Evolutionary conservation across 2,888 invertebrate genomes (phyloP).

Genomic region (Agelastica alni): DNA sequence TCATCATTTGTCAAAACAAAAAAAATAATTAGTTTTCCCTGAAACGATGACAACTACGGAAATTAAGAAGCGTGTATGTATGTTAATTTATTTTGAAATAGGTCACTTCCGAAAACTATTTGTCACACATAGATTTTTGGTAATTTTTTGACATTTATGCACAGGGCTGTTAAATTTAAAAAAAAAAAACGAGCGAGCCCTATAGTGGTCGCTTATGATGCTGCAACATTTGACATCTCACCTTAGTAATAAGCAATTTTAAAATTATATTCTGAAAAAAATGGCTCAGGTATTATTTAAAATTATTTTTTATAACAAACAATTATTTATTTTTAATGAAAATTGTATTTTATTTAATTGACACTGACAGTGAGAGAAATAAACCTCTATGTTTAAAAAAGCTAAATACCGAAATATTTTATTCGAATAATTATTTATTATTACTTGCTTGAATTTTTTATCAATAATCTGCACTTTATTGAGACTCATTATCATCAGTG

Average conservation of each 20-base stretch:
- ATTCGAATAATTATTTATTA: too few relatives aligned
- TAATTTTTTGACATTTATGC: background rate
- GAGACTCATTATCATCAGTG: background rate
- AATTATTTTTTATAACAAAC: background rate
- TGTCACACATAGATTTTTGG: background rate
- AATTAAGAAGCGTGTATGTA: constrained; percentile 15
- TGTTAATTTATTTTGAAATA: constrained; percentile 6
- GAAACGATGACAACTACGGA: constrained; percentile 25
- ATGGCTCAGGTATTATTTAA: too few relatives aligned
- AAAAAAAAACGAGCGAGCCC: background rate
- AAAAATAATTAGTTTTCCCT: constrained; percentile 19
- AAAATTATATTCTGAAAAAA: too few relatives aligned
- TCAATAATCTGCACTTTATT: background rate
- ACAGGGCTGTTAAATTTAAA: background rate
- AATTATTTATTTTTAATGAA: too few relatives aligned
- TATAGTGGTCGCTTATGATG: too few relatives aligned
- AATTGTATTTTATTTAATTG: too few relatives aligned
- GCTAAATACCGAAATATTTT: too few relatives aligned
- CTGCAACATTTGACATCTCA: too few relatives aligned
- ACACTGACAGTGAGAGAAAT: too few relatives aligned
- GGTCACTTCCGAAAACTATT: constrained; percentile 13
- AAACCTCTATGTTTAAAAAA: too few relatives aligned
- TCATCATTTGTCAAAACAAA: constrained; percentile 25
- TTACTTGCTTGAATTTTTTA: too few relatives aligned
- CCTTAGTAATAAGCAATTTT: too few relatives aligned